Evolutionary conservation across 2,113 vertebrate species (phyloP).

Genomic region (Chamaetylas fuelleborni): DNA sequence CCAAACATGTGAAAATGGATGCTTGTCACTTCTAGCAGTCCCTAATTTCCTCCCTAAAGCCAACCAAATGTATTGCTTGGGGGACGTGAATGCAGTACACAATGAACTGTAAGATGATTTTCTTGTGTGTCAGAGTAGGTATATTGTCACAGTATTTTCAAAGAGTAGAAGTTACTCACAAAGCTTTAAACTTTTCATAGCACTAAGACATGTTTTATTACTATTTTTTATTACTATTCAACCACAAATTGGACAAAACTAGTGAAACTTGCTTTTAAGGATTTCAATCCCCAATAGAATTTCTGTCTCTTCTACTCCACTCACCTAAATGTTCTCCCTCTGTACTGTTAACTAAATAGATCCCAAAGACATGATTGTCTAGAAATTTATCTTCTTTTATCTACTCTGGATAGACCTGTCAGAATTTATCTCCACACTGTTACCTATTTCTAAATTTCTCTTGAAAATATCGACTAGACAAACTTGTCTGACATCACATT

Average conservation of each 20-base stretch:
- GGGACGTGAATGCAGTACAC: background rate
- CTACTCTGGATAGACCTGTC: background rate
- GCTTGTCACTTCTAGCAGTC: slow-evolving; percentile 37
- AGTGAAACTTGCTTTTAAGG: background rate
- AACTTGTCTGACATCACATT: background rate
- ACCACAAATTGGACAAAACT: background rate
- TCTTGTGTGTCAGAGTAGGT: background rate
- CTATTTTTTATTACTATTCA: background rate
- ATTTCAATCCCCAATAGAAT: background rate
- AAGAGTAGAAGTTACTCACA: background rate
- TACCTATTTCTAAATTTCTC: background rate
- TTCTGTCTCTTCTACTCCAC: background rate
- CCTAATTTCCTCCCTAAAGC: slow-evolving; percentile 39
- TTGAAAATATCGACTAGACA: background rate
- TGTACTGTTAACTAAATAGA: background rate
- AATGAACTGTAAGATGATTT: background rate
- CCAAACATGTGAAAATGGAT: slow-evolving; percentile 39
- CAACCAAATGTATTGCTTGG: slow-evolving; percentile 6
- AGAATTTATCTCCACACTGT: background rate
- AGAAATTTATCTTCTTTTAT: slow-evolving; percentile 1
- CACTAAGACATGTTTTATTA: background rate
- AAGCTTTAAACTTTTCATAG: background rate
- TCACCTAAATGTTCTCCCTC: background rate
- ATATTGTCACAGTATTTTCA: background rate
- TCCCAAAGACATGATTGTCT: background rate